These are phyloP conservation scores for Pseudorectes ferrugineus DNA, from an alignment of 2,113 vertebrate species.

Conservation along the genomic window DNA sequence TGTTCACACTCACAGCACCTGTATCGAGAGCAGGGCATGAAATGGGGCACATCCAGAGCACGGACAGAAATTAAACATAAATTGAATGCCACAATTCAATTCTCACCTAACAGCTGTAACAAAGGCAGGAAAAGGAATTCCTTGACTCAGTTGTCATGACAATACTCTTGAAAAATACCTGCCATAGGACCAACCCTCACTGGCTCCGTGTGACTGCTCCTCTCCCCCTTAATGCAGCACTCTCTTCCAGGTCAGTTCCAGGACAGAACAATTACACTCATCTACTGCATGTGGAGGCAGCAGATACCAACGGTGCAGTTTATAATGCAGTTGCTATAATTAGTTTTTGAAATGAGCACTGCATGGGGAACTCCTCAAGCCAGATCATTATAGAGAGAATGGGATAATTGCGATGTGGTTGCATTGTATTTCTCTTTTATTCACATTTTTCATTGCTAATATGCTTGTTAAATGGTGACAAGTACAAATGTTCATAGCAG, in stretches of 20 bases:
- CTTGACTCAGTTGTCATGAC: constrained; percentile 53
- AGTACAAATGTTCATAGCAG: not conserved
- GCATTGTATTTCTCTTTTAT: not conserved
- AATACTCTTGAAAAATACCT: not conserved
- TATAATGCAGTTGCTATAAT: not conserved
- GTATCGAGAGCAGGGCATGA: not conserved
- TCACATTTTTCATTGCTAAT: constrained; percentile 4
- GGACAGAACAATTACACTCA: not conserved
- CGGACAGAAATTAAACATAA: not conserved
- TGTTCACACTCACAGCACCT: not conserved
- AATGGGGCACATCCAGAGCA: not conserved
- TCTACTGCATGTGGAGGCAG: not conserved
- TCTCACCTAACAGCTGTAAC: not conserved
- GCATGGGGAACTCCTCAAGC: not conserved
- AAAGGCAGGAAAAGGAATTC: constrained; percentile 7
- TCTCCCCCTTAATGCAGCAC: not conserved
- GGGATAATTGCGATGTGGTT: not conserved
- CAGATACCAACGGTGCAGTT: not conserved
- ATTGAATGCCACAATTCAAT: not conserved
- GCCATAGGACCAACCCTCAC: not conserved
- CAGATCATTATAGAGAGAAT: not conserved
- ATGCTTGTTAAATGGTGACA: not conserved
- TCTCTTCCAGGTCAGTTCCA: not conserved
- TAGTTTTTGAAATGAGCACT: not conserved
- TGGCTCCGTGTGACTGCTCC: not conserved